Conservation (phyloP, 2,113 vertebrate genomes). For the Corapipo altera region DNA sequence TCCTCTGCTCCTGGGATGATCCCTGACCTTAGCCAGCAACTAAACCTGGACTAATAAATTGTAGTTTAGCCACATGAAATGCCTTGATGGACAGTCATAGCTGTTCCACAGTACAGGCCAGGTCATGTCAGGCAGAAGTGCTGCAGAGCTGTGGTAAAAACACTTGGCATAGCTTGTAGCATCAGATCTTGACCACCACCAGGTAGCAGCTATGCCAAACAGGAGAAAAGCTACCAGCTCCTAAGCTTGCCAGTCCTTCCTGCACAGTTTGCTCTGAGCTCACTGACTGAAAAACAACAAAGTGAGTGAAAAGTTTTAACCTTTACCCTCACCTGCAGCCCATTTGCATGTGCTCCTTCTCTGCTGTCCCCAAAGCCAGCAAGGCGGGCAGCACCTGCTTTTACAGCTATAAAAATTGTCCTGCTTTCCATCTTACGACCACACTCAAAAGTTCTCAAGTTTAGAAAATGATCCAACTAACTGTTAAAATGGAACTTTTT, state of each 20-base stretch:
- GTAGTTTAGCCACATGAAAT: neutral
- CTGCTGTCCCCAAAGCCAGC: neutral
- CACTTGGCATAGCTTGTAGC: neutral
- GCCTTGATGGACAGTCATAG: rapidly evolving
- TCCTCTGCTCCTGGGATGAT: neutral
- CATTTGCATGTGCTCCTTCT: neutral
- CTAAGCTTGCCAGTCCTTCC: neutral
- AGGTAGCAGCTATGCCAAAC: neutral
- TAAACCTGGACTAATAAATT: neutral
- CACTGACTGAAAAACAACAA: neutral
- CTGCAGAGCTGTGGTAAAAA: neutral
- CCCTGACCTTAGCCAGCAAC: neutral
- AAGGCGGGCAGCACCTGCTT: neutral
- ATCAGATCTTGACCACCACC: neutral
- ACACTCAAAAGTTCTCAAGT: neutral
- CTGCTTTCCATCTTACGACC: neutral
- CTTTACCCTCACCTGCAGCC: neutral
- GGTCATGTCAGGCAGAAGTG: neutral
- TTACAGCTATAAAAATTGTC: neutral
- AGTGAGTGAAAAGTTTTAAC: neutral
- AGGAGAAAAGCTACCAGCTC: neutral
- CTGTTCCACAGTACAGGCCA: neutral
- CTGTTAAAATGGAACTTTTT: neutral
- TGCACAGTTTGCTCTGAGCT: neutral
- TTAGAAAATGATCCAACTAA: neutral